Evolutionary conservation across 1,140 invertebrate genomes (phyloP).

Genomic region (Lysiphlebus fabarum): DNA sequence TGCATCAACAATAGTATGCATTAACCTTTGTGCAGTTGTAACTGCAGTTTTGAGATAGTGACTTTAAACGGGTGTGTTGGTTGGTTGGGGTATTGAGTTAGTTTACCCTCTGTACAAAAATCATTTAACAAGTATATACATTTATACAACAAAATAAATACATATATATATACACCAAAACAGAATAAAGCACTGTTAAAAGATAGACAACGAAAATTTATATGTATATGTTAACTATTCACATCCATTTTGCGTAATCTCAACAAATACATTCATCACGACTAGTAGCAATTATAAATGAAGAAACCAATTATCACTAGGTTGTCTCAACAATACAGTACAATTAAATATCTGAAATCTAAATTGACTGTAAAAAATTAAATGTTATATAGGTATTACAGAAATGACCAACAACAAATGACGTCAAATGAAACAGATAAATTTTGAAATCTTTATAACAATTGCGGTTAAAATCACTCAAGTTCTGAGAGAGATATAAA

Average conservation of each 20-base stretch:
- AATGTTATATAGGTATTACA: too few relatives aligned
- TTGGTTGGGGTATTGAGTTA: not conserved
- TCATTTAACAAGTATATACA: not conserved
- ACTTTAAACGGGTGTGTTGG: slow-evolving; percentile 33
- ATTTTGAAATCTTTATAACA: too few relatives aligned
- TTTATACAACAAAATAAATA: too few relatives aligned
- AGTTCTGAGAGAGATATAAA: too few relatives aligned
- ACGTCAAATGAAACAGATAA: too few relatives aligned
- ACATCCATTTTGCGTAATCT: slow-evolving; percentile 28
- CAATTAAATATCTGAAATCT: too few relatives aligned
- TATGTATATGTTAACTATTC: slow-evolving; percentile 9
- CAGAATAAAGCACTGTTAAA: not conserved
- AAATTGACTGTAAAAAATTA: too few relatives aligned
- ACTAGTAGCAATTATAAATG: slow-evolving; percentile 8
- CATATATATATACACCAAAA: too few relatives aligned
- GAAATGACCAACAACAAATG: too few relatives aligned
- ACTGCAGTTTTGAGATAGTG: slow-evolving; percentile 54
- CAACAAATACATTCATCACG: slow-evolving; percentile 29
- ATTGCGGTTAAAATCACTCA: too few relatives aligned
- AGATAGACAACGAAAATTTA: slow-evolving; percentile 9
- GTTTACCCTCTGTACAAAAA: not conserved
- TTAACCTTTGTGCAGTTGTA: slow-evolving; percentile 56
- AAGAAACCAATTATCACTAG: slow-evolving; percentile 23
- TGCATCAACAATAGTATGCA: slow-evolving; percentile 52
- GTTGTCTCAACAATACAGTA: too few relatives aligned